These are phyloP conservation scores for Nephrotoma appendiculata DNA, from an alignment of 2,888 invertebrate genomes.

Conservation along the genomic window DNA sequence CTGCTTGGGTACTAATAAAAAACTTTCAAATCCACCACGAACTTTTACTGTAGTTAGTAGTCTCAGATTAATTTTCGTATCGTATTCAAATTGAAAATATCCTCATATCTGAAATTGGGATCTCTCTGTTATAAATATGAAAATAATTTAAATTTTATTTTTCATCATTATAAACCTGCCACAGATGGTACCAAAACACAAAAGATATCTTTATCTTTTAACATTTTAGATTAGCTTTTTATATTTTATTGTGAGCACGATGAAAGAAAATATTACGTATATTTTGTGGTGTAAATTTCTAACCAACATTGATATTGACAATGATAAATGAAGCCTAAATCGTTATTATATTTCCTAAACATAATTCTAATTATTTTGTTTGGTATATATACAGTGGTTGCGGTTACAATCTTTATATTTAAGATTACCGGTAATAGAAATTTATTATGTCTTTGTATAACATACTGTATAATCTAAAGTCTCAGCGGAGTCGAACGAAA, in stretches of 20 bases:
- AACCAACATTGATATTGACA: background rate
- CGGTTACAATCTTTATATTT: background rate
- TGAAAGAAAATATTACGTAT: background rate
- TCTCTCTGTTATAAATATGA: no score
- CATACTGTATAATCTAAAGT: background rate
- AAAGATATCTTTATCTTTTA: background rate
- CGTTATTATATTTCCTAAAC: background rate
- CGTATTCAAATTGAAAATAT: no score
- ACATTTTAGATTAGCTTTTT: background rate
- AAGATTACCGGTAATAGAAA: background rate
- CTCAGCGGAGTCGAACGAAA: background rate
- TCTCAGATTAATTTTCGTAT: no score
- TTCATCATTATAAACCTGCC: background rate
- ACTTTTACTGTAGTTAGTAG: no score
- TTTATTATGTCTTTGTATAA: background rate
- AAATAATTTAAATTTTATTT: background rate
- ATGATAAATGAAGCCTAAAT: background rate
- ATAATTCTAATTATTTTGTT: background rate
- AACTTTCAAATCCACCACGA: no score
- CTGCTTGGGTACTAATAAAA: no score
- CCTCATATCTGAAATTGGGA: no score
- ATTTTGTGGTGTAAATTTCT: background rate
- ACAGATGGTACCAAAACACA: background rate
- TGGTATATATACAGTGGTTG: background rate
- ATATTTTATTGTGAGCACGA: background rate